These are phyloP conservation scores for Lithophane ornitopus DNA, from an alignment of 2,888 invertebrate genomes.

Conservation along the genomic window DNA sequence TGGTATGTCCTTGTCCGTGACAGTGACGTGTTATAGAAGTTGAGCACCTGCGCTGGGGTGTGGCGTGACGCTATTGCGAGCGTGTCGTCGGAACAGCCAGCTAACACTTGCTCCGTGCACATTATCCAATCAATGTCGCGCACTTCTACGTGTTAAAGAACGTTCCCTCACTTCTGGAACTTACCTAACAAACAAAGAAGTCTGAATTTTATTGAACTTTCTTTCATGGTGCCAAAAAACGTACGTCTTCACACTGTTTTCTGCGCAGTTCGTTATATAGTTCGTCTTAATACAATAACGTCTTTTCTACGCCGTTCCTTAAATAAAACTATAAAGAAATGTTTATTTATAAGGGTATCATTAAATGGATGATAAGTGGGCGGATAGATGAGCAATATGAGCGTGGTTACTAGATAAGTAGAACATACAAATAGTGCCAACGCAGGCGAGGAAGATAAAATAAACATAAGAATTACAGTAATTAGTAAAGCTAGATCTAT, in stretches of 20 bases:
- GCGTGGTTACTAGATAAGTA: background rate
- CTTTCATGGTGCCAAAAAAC: conserved; percentile 7
- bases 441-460: conserved; percentile 1
- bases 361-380: conserved; percentile 1
- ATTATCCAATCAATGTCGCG: conserved; percentile 24
- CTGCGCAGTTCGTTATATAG: background rate
- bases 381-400: conserved; percentile 1
- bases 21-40: background rate
- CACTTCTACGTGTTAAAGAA: background rate
- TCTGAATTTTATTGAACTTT: background rate
- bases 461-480: background rate
- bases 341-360: background rate
- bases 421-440: background rate
- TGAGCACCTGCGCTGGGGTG: conserved; percentile 26
- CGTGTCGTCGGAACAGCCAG: conserved; percentile 10
- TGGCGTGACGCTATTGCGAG: conserved; percentile 9
- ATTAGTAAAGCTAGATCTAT: background rate
- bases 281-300: background rate
- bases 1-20: conserved; percentile 25
- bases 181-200: background rate
- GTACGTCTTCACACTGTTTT: background rate
- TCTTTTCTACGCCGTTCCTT: background rate
- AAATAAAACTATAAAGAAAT: background rate
- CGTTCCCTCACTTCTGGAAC: background rate
- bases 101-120: conserved; percentile 8